Evolutionary conservation across 2,797 vertebrate species (phyloP), one percentile per base, ranked within the genome.

Genomic region (Eurystomus glaucurus): DNA sequence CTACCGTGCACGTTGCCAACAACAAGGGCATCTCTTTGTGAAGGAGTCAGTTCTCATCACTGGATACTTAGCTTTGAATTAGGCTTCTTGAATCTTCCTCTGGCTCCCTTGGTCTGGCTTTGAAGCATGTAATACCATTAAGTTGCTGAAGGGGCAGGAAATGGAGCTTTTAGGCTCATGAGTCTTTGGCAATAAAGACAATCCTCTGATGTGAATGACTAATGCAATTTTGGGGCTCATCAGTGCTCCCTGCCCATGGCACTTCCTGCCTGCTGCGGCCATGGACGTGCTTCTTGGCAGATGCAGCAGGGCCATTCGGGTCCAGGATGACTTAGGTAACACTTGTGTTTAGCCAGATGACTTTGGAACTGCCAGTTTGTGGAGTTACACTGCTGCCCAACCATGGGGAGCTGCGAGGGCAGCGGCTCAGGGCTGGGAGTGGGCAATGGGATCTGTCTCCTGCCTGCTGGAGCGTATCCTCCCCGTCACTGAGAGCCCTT

Each of bases 1-100:
- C 88, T 28, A 29, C 50, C 45, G 84, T 0, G 0, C 0, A 0
- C 26, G 0, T 5, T 37, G 58, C 80, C 62, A 33, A 3, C 60
- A 52, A 1, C 54, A 4, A 14, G 87, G 75, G 8, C 58, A 28
- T 15, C 45, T 29, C 62, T 92, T 26, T 21, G 11, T 11, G 25
- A 25, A 39, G 61, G 23, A 57, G 33, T 5, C 57, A 5, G 35
- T 25, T 43, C 52, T 75, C 80, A 14, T 77, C 3, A 2, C 43
- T 45, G 61, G 31, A 46, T 82, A 6, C 45, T 94, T 51, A 57
- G 88, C 55, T 79, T 33, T 37, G 71, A 91, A 70, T 69, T 50
- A 69, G 77, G 25, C 75, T 80, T 74, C 57, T 64, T 69, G 79
- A 70, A 50, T 58, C 21, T 88, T 85, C 84, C 37, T 58, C 81